Evolutionary conservation across 2,797 vertebrate species (phyloP).

Genomic region (Crocidura indochinensis): DNA sequence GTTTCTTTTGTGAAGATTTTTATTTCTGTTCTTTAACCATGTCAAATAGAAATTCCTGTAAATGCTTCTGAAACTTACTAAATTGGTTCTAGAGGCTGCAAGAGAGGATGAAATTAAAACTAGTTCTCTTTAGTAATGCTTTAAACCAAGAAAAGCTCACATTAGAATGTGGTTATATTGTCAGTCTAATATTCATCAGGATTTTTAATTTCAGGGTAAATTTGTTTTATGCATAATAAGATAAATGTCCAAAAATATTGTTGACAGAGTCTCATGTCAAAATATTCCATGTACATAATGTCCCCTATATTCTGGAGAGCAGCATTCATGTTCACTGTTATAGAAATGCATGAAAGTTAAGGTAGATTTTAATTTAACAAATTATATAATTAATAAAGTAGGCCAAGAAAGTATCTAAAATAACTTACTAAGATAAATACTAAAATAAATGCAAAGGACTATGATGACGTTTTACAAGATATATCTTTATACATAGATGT

Average conservation of each 20-base stretch:
- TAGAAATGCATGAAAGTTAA: slow-evolving; percentile 33
- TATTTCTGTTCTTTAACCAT: neutral
- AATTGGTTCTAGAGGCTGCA: neutral
- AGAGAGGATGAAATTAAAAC: neutral
- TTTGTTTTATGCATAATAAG: neutral
- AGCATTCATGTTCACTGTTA: neutral
- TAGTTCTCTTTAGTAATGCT: neutral
- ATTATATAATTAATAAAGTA: neutral
- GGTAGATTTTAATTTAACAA: slow-evolving; percentile 36
- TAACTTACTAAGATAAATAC: neutral
- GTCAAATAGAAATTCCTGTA: neutral
- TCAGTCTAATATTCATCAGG: slow-evolving; percentile 20
- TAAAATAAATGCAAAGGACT: slow-evolving; percentile 3
- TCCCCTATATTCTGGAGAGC: neutral
- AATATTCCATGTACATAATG: slow-evolving; percentile 27
- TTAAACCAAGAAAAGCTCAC: slow-evolving; percentile 12
- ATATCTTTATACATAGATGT: neutral
- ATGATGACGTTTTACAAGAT: neutral
- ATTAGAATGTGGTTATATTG: neutral
- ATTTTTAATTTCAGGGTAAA: neutral
- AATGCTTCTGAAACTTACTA: neutral
- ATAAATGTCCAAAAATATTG: neutral
- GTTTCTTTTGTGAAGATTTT: neutral
- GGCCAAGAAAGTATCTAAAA: slow-evolving; percentile 20
- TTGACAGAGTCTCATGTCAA: neutral